phyloP scores from a whole-genome alignment of 2,113 vertebrate species.

The Muntiacus reevesi region DNA sequence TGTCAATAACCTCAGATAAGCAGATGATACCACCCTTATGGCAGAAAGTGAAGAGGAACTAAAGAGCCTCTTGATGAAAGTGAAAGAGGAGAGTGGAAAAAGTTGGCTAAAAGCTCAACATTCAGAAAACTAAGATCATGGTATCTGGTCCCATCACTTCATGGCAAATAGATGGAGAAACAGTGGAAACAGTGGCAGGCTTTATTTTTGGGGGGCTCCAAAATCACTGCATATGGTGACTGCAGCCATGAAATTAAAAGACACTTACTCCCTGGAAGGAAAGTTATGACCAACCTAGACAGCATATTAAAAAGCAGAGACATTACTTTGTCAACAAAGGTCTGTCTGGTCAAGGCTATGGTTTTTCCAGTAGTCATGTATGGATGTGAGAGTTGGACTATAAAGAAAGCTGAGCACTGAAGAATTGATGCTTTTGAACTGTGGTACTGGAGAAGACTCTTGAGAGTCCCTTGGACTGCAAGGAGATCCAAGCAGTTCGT shows the following conservation, averaged over 20 bases:
- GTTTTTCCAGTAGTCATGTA: not conserved
- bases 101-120: too few relatives aligned
- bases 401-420: rapidly evolving
- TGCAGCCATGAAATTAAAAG: not conserved
- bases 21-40: not conserved
- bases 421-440: not conserved
- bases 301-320: not conserved
- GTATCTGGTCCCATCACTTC: not conserved
- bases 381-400: not conserved
- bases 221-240: not conserved
- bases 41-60: not conserved
- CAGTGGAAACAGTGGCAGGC: not conserved
- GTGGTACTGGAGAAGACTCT: not conserved
- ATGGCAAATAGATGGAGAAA: not conserved
- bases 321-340: not conserved
- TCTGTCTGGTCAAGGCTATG: not conserved
- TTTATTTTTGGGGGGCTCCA: not conserved
- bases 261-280: not conserved
- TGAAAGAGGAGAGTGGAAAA: not conserved
- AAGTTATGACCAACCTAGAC: not conserved
- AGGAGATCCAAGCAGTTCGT: not conserved
- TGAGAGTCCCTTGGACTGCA: not conserved
- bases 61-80: not conserved
- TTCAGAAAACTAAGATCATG: too few relatives aligned
- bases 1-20: not conserved